A percentile compares a stretch with the other conserved stretches of the same genome.
phyloP scores from a whole-genome alignment of 2,113 vertebrate species.

The Euleptes europaea region DNA sequence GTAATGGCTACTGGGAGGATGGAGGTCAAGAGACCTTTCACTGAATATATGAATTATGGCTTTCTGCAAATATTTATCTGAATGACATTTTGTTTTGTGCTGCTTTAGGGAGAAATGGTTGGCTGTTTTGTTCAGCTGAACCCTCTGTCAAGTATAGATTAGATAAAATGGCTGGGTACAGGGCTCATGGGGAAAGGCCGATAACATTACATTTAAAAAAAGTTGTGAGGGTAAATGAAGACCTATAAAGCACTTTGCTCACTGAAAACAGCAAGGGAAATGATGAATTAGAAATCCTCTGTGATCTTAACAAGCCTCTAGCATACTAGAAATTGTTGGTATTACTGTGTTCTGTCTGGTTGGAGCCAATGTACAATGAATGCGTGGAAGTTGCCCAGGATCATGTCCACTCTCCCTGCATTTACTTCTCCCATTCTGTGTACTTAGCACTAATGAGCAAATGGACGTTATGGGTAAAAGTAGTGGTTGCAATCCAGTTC shows the following conservation, averaged over 20 bases:
- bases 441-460: no score
- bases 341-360: neutral
- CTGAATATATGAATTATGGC: constrained; percentile 25
- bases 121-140: neutral
- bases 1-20: constrained; percentile 25
- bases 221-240: neutral
- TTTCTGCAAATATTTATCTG: constrained; percentile 21
- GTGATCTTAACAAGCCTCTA: neutral
- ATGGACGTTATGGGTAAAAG: no score
- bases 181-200: neutral
- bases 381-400: no score
- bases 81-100: constrained; percentile 11
- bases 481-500: no score
- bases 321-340: neutral
- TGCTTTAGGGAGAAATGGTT: neutral
- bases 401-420: no score
- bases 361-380: no score
- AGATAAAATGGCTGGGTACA: constrained; percentile 3
- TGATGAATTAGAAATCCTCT: neutral
- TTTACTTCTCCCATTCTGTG: no score
- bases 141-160: neutral
- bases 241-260: neutral
- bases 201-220: constrained; percentile 1
- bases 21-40: constrained; percentile 15
- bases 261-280: neutral